Conservation (phyloP, 2,797 vertebrate genomes). For the Eulemur coronatus region DNA sequence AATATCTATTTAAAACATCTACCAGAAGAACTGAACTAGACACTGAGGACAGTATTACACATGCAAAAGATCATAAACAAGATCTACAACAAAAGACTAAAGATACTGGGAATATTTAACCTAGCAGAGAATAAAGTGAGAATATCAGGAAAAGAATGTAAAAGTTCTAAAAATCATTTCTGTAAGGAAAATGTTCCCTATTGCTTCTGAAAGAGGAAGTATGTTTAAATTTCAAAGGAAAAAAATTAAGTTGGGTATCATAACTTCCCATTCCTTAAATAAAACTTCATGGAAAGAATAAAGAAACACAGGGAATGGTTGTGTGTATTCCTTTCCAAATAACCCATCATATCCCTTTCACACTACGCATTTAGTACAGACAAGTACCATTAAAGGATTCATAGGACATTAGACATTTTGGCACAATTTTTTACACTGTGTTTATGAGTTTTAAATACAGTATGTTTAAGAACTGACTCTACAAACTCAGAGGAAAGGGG, state of each 20-base stretch:
- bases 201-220: slow-evolving; percentile 1
- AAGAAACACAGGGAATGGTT: not conserved
- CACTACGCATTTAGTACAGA: not conserved
- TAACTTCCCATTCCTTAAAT: slow-evolving; percentile 37
- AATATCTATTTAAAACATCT: not conserved
- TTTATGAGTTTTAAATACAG: slow-evolving; percentile 37
- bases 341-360: not conserved
- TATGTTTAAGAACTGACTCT: not conserved
- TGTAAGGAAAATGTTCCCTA: not conserved
- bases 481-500: not conserved
- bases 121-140: not conserved
- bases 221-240: slow-evolving; percentile 48
- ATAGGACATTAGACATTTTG: not conserved
- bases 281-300: slow-evolving; percentile 33
- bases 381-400: not conserved
- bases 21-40: not conserved
- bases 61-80: not conserved
- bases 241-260: not conserved
- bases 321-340: slow-evolving; percentile 23
- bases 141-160: not conserved
- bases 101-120: not conserved
- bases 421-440: not conserved
- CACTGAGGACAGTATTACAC: not conserved
- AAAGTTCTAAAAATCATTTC: slow-evolving; percentile 48
- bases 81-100: not conserved